phyloP scores from a whole-genome alignment of 2,797 vertebrate genomes.

The Coreius guichenoti region DNA sequence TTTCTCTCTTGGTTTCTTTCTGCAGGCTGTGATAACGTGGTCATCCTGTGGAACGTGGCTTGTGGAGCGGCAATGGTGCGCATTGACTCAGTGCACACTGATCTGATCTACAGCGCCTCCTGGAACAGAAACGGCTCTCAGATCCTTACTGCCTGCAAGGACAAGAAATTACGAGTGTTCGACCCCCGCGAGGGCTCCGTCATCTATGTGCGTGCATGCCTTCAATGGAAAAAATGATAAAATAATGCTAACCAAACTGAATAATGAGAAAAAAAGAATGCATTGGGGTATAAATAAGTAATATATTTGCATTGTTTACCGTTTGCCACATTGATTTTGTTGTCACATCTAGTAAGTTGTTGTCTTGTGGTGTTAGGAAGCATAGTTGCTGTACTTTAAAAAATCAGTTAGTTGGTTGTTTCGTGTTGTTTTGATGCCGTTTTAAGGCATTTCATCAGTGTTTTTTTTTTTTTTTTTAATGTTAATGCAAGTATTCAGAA shows the following conservation, averaged over 20 bases:
- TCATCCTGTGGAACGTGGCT: constrained; percentile 90
- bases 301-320: not conserved
- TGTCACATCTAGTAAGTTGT: not conserved
- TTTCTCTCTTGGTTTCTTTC: not conserved
- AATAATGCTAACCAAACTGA: not conserved
- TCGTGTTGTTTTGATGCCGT: no score
- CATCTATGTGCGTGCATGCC: constrained; percentile 75
- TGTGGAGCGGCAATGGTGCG: constrained; percentile 76
- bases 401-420: not conserved
- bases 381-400: not conserved
- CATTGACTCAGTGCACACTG: constrained; percentile 82
- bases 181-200: constrained; percentile 85
- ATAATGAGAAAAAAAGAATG: not conserved
- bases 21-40: constrained; percentile 86
- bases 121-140: constrained; percentile 86
- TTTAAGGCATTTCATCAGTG: not conserved
- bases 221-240: not conserved
- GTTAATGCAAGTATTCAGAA: not conserved
- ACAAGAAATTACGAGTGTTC: constrained; percentile 84
- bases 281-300: not conserved
- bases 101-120: constrained; percentile 87
- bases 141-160: constrained; percentile 88
- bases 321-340: not conserved
- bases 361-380: not conserved
- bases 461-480: not conserved